Evolutionary conservation across 2,888 invertebrate species (phyloP).

Genomic region (Pantelozetes paolii): DNA sequence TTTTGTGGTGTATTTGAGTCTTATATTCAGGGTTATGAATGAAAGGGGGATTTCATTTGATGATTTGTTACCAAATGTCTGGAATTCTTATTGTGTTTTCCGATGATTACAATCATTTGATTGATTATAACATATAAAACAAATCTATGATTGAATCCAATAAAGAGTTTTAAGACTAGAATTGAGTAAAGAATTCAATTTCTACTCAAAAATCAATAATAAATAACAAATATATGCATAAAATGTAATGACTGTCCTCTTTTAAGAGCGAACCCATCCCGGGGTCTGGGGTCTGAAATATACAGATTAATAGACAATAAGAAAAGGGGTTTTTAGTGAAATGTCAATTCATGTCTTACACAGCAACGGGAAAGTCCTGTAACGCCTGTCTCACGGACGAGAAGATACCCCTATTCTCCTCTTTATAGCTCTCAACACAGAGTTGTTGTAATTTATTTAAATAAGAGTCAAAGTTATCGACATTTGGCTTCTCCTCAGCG

Average conservation of each 20-base stretch:
- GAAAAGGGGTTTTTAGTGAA: background rate
- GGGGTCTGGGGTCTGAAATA: conserved; percentile 23
- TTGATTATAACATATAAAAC: background rate
- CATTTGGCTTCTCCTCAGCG: conserved; percentile 58
- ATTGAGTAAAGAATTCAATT: background rate
- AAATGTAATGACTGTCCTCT: background rate
- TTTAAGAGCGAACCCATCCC: conserved; percentile 31
- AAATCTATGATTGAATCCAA: background rate
- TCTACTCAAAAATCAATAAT: background rate
- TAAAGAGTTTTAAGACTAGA: background rate
- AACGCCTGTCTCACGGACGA: conserved; percentile 85
- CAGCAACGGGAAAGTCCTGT: conserved; percentile 76
- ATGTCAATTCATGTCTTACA: background rate
- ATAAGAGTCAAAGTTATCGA: conserved; percentile 88
- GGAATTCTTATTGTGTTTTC: too few species aligned
- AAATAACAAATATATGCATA: conserved; percentile 27
- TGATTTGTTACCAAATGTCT: background rate
- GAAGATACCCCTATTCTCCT: conserved; percentile 71
- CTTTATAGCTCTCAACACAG: conserved; percentile 63
- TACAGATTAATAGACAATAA: background rate
- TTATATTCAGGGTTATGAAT: background rate
- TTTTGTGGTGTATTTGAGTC: background rate
- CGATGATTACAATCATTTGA: background rate
- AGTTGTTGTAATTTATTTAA: conserved; percentile 84
- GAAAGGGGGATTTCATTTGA: too few species aligned